These are phyloP conservation scores for Tachycineta bicolor DNA, from an alignment of 2,113 vertebrate genomes.

Conservation along the genomic window DNA sequence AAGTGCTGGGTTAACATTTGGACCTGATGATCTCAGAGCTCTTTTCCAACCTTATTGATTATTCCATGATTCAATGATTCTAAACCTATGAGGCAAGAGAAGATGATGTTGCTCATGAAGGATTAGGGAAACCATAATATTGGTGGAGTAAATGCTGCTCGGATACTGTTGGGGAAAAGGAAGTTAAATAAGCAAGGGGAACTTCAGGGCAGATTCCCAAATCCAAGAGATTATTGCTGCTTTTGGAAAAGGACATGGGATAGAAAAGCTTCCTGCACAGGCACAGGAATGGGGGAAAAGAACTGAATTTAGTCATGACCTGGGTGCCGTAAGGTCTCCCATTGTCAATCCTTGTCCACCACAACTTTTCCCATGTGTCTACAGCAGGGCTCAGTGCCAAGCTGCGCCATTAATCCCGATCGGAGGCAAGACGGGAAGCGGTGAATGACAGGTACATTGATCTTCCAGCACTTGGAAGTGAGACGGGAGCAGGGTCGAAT, in stretches of 20 bases:
- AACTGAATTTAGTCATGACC: background rate
- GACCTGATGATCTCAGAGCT: background rate
- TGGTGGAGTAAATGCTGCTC: background rate
- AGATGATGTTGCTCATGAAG: background rate
- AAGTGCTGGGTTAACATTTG: background rate
- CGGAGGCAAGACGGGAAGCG: rapidly evolving
- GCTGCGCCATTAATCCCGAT: background rate
- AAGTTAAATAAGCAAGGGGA: background rate
- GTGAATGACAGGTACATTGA: background rate
- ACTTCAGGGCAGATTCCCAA: background rate
- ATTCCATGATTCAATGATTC: background rate
- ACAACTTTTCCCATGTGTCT: rapidly evolving
- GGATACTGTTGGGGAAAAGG: background rate
- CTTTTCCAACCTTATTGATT: background rate
- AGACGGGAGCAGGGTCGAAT: background rate
- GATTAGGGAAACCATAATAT: background rate
- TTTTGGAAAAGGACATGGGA: background rate
- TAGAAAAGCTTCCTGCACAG: background rate
- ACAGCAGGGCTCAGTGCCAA: rapidly evolving
- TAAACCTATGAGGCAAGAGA: background rate
- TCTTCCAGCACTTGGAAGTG: background rate
- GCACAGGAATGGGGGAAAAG: background rate
- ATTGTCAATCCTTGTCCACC: background rate
- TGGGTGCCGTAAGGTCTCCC: background rate
- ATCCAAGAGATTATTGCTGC: background rate